These are phyloP conservation scores for Chiloscyllium plagiosum DNA, from an alignment of 2,113 vertebrate genomes.

Conservation along the genomic window DNA sequence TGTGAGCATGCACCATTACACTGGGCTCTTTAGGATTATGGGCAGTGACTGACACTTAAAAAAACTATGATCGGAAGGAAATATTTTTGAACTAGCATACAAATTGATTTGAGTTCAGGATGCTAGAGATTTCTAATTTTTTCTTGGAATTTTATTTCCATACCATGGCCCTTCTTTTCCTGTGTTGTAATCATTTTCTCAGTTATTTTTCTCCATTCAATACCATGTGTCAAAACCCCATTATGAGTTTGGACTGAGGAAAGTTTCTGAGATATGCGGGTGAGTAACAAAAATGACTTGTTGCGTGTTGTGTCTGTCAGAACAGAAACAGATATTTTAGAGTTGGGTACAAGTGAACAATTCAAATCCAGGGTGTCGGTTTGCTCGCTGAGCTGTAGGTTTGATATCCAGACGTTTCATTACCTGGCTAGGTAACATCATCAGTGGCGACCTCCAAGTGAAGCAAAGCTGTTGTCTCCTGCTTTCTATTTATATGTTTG, in stretches of 20 bases:
- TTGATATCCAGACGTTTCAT: too few species aligned
- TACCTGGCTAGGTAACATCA: too few species aligned
- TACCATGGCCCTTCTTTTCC: not conserved
- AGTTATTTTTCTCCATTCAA: not conserved
- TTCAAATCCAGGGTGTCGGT: not conserved
- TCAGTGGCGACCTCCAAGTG: too few species aligned
- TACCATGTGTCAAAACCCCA: not conserved
- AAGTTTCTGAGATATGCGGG: not conserved
- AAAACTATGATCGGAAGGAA: not conserved
- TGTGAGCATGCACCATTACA: not conserved
- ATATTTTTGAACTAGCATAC: not conserved
- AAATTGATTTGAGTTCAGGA: not conserved
- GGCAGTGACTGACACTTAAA: not conserved
- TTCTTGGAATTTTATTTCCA: not conserved
- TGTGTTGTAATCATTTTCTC: not conserved
- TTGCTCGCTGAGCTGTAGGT: too few species aligned
- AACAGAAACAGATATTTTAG: not conserved
- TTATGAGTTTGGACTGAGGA: not conserved
- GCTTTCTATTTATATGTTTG: too few species aligned
- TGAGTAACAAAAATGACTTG: not conserved
- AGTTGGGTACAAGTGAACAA: not conserved
- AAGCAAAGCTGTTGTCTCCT: too few species aligned
- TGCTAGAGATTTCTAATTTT: not conserved
- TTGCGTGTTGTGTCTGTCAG: not conserved
- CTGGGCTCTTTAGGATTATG: not conserved